Evolutionary conservation across 1,140 invertebrate genomes (phyloP), one percentile per base, ranked within the genome.

Genomic region (Aphaenogaster rudis): DNA sequence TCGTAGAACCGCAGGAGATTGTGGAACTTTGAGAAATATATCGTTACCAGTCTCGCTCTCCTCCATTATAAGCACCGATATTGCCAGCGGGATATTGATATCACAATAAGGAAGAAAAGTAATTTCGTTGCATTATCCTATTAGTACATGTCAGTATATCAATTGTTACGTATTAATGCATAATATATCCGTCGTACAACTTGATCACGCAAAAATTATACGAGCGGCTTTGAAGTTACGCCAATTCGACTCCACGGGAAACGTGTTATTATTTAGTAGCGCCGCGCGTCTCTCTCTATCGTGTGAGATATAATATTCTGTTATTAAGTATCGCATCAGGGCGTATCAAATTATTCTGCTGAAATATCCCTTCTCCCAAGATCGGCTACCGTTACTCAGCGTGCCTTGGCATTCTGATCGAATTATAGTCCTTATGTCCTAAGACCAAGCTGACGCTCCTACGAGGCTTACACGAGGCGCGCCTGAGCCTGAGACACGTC

Each of bases 401-500:
- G 76, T 66, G 77, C 39, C 66, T 64, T 59, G 64, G 78, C 45
- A 82, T 86, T 86, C 86, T 82, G 77, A 59, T 71, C 78, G 67
- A 82, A 81, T 81, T 72, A 82, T 81, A 86, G 66, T 69, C 42
- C 64, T 81, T 86, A 81, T 39, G 63, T 87, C 71, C 77, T 90
- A 57, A n/a, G 72, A 88, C 64, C 71, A n/a, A 90, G 57, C 63
- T 50, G 82, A 88, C 82, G 74, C 71, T 86, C 66, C 64, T 87
- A 88, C 81, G 89, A 81, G 77, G 61, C 86, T 88, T 72, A 63
- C 13, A 66, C 72, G 64, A 90, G 39, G 71, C 90, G 66, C 84
- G 86, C 59, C 64, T 48, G 89, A 82, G 86, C 72, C 78, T 91
- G 93, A 91, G 92, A 93, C 92, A 92, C 90, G 92, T 94, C 92